Percentiles rank a stretch among this genome's conserved stretches.
Evolutionary conservation across 2,113 vertebrate species (phyloP).

Genomic region (Heterotilapia buettikoferi): DNA sequence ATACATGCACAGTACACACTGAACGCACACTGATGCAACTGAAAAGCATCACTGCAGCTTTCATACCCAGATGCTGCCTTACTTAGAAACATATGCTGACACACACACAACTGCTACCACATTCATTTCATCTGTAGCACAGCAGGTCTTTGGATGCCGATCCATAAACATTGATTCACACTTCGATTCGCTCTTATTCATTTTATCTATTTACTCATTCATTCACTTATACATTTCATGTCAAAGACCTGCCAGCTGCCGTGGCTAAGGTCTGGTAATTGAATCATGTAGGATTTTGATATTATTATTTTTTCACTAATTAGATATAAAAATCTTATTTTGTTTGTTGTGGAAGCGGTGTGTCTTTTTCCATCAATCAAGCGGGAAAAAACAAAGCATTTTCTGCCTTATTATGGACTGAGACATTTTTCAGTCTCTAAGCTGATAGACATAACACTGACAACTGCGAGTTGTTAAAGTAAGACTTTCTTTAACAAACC

Average conservation of each 20-base stretch:
- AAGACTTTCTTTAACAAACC: slow-evolving; percentile 5
- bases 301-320: not conserved
- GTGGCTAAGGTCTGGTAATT: slow-evolving; percentile 4
- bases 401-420: not conserved
- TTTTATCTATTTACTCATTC: slow-evolving; percentile 68
- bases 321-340: not conserved
- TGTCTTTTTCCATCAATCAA: slow-evolving; percentile 3
- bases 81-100: not conserved
- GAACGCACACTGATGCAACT: not conserved
- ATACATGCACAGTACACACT: slow-evolving; percentile 7
- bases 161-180: slow-evolving; percentile 68
- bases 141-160: slow-evolving; percentile 45
- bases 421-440: not conserved
- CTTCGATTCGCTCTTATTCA: slow-evolving; percentile 57
- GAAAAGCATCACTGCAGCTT: slow-evolving; percentile 8
- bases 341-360: not conserved
- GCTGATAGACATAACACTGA: not conserved
- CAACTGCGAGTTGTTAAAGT: not conserved
- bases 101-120: not conserved
- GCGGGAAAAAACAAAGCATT: not conserved
- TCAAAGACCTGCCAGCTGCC: slow-evolving; percentile 26
- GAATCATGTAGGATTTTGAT: not conserved
- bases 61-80: not conserved
- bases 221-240: slow-evolving; percentile 49
- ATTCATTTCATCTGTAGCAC: slow-evolving; percentile 45